Conservation (phyloP, 1,140 invertebrate genomes). For the Battus philenor region DNA sequence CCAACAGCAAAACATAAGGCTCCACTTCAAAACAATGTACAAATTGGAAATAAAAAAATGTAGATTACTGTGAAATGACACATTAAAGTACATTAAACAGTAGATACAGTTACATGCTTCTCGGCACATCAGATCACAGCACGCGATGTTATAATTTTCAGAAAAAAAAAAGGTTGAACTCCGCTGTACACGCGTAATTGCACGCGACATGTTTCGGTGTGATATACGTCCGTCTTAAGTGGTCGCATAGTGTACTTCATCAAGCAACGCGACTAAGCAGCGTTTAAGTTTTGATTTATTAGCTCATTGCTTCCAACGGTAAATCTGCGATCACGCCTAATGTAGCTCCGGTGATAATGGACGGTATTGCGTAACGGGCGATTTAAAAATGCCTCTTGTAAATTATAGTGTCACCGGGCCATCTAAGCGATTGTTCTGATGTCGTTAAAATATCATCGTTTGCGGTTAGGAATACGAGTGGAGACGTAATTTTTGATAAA, state of each 20-base stretch:
- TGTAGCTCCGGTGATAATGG: constrained; percentile 8
- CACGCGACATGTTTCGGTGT: constrained; percentile 24
- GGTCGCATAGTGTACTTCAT: constrained; percentile 43
- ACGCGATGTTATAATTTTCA: constrained; percentile 8
- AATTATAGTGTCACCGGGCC: constrained; percentile 5
- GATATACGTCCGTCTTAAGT: constrained; percentile 27
- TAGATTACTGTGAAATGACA: no score
- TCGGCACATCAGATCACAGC: no score
- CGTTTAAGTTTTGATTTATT: constrained; percentile 68
- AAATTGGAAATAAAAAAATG: no score
- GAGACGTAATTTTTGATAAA: no score
- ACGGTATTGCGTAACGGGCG: constrained; percentile 7
- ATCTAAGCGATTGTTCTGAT: constrained; percentile 10
- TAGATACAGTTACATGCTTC: no score
- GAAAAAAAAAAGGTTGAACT: not conserved
- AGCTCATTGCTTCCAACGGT: constrained; percentile 45
- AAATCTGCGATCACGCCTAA: constrained; percentile 29
- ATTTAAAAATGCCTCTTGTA: constrained; percentile 9
- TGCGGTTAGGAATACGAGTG: not conserved
- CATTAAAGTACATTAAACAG: no score
- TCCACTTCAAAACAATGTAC: no score
- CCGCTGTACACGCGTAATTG: not conserved
- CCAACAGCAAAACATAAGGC: no score
- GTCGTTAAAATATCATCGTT: constrained; percentile 5
- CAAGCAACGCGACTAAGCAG: constrained; percentile 35